These are phyloP conservation scores for Danaus chrysippus DNA, from an alignment of 2,888 invertebrate genomes.

Conservation along the genomic window DNA sequence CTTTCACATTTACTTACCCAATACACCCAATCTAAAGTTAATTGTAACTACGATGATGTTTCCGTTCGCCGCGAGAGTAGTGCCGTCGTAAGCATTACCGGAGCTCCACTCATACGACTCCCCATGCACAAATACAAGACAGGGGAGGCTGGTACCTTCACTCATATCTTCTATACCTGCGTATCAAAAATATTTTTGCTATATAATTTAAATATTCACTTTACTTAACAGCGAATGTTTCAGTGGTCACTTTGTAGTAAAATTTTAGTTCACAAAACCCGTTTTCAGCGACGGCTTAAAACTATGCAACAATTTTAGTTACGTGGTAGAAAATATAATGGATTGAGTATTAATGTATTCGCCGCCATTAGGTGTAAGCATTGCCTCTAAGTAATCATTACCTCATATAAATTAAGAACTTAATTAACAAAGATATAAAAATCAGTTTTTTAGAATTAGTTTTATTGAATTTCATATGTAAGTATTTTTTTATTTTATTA, in stretches of 20 bases:
- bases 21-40: slow-evolving; percentile 93
- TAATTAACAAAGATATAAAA: no score
- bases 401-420: no score
- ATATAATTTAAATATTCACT: slow-evolving; percentile 10
- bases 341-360: background rate
- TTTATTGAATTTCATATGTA: no score
- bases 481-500: no score
- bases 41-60: slow-evolving; percentile 93
- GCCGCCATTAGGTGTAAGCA: background rate
- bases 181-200: slow-evolving; percentile 23
- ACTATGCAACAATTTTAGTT: background rate
- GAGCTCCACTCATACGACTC: slow-evolving; percentile 98
- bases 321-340: background rate
- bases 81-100: slow-evolving; percentile 98
- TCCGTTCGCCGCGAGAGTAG: slow-evolving; percentile 94
- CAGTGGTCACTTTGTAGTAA: background rate
- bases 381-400: no score
- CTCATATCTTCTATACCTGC: slow-evolving; percentile 56
- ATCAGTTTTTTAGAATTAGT: no score
- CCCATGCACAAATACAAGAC: slow-evolving; percentile 94
- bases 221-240: slow-evolving; percentile 13
- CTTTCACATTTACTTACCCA: slow-evolving; percentile 80
- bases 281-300: background rate
- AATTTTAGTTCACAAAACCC: background rate
- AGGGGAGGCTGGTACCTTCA: slow-evolving; percentile 82